Evolutionary conservation across 2,888 invertebrate genomes (phyloP), one percentile per base, ranked within the genome.

Genomic region (Hybos culiciformis): DNA sequence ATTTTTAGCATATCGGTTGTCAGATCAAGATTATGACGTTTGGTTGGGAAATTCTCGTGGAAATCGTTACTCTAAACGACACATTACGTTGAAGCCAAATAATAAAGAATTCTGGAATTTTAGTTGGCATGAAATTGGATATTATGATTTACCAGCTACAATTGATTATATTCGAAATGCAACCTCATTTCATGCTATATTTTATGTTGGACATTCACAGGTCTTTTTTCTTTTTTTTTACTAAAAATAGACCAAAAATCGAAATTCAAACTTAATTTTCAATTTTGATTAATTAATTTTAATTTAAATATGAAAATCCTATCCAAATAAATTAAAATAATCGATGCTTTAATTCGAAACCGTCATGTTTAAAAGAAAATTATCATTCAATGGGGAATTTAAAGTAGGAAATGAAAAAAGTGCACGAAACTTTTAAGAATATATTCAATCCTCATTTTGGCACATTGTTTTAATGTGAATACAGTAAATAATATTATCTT

Each of bases 81-180:
- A 66, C 44, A 60, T 57, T 5, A 52, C 52, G 3, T 51, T 60
- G 15, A 60, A 61, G 52, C 61, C 63, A 14, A 58, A 62, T 41
- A 56, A 55, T n/a, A 52, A 54, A 11, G 58, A 64, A n/a, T 82
- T 70, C 57, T 82, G 81, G 81, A 58, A 70, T 38, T 82, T 78
- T 56, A 84, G 84, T 45, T 92, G 81, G 79, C 83, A 91, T 57
- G 84, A 93, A 63, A 85, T 91, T 59, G 91, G 86, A 4, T 62
- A 71, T 45, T 74, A 75, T 50, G 93, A 93, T 62, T 56, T 92
- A 39, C 87, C 91, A 0, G 75, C 84, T 0, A 83, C 82, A 75
- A 78, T 94, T 36, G 83, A 92, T 58, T 76, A 79, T 44, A 68
- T 75, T 7, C 50, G 70, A 1, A 49, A 54, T 12, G 43, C 48